Percentiles rank a stretch among this genome's conserved stretches.
Evolutionary conservation across 2,113 vertebrate species (phyloP).

Genomic region (Bos javanicus): DNA sequence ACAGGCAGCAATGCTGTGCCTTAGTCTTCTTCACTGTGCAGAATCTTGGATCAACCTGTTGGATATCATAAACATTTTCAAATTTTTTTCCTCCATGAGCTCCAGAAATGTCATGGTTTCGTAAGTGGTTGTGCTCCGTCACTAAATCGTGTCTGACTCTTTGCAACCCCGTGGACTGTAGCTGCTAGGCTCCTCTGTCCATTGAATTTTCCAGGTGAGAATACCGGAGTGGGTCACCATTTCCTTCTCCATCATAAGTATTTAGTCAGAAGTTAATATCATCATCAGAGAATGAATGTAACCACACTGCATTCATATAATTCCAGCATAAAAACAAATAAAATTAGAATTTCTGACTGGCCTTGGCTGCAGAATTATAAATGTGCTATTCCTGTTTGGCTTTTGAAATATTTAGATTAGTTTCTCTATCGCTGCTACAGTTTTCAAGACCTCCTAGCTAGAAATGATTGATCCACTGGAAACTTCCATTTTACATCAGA

Average conservation of each 20-base stretch:
- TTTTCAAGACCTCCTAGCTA: neutral
- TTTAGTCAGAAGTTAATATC: neutral
- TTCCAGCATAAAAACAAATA: neutral
- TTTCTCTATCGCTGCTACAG: neutral
- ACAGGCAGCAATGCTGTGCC: neutral
- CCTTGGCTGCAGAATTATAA: neutral
- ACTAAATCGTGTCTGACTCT: neutral
- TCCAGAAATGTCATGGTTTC: constrained; percentile 2
- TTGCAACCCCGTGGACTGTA: neutral
- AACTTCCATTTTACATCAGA: neutral
- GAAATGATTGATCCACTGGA: neutral
- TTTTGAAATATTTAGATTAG: neutral
- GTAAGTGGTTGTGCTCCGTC: neutral
- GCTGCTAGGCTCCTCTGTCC: neutral
- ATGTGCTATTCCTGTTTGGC: neutral
- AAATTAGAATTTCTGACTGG: neutral
- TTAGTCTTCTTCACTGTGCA: neutral
- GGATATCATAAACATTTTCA: neutral
- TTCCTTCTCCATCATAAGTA: neutral
- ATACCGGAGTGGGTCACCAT: neutral
- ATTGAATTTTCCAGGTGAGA: neutral
- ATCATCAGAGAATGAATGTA: neutral
- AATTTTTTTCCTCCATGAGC: neutral
- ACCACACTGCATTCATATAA: neutral
- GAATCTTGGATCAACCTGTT: neutral